Base-by-base conservation (phyloP, 2,113 vertebrate species). In the Lipophrys pholis region DNA sequence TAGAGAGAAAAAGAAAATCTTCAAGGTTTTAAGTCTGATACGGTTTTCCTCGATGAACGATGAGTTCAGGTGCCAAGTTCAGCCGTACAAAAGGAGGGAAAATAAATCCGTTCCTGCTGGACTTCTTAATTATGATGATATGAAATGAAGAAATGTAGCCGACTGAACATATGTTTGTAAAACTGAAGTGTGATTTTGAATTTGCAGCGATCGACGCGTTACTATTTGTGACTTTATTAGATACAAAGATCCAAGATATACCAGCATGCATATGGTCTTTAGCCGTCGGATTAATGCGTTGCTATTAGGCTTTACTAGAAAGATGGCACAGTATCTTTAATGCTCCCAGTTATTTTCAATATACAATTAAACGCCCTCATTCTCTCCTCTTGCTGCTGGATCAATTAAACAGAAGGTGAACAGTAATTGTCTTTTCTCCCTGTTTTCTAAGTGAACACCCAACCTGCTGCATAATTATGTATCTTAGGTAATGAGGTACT, bases 101-200 rank as follows among this genome's bases (percentile, higher is more conserved):
- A 12, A 69, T 60, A 7, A 66, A 59, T 59, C 8, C 55, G 58
- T 43, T 54, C 36, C 39, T 21, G 46, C 21, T 48, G 3, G 16
- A 41, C 50, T 59, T 38, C 38, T 36, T 40, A 7, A 3, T 48
- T 41, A 48, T 30, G 38, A 38, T 64, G 52, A 61, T 60, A 60
- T 61, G 42, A 56, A 39, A 68, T 40, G 16, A 66, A 55, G 49
- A 17, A 68, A 67, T 51, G 41, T 45, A 43, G 43, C 51, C 43
- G 10, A 9, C 42, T 43, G 12, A 45, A 30, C 42, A 17, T 43
- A 48, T 48, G 7, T 42, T 42, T 42, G 10, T 3, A 42, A 42
- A 30, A 30, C 21, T 30, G 21, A 30, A 30, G 21, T 30, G 2
- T 30, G 21, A 4, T 30, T 30, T 30, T 30, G 21, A 30, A 30